Evolutionary conservation across 1,140 invertebrate genomes (phyloP), one percentile per base, ranked within the genome.

Genomic region (Apolygus lucorum): DNA sequence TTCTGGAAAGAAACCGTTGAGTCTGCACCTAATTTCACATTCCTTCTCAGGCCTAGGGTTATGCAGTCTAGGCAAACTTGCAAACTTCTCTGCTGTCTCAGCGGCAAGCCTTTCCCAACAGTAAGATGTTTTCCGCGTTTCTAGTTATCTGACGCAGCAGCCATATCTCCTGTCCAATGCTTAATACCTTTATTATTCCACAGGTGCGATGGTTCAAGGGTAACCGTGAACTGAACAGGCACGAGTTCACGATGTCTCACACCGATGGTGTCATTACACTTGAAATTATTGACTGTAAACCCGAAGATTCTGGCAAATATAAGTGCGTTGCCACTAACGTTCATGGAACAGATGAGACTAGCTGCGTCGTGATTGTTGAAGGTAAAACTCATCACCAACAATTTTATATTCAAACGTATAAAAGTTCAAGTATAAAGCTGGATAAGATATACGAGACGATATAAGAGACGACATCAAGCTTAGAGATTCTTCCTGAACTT

Each of bases 11-110:
- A 95, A 79, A 89, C 89, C 73, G 88, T 87, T 76, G 93, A 96
- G 81, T 88, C 88, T 74, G 90, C 91, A 22, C 97, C 97, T 63
- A 89, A 86, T 76, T 99, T 99, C 81, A 97, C 93, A 74, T 99
- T 99, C 90, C 86, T 94, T 74, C 85, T 99, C 63, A 87, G 98
- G 79, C 95, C 96, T 77, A 91, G 98, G 79, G 90, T 99, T 69
- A 99, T 99, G 84, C 97, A 99, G 81, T 90, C 94, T 74, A 84
- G 91, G 63, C 89, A 94, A 76, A 93, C 91, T 59, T 95, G 92
- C 81, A 99, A 99, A 82, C 84, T 99, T n/a, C 86, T 99, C 1
- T 98, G 96, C 79, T 98, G 96, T 78, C 83, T 99, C 14, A 89
- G 89, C 74, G 96, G 95, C 65, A 94, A 93, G 78, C 98, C 98